Evolutionary conservation across 2,113 vertebrate genomes (phyloP), one percentile per base, ranked within the genome.

Genomic region (Bostrychus sinensis): DNA sequence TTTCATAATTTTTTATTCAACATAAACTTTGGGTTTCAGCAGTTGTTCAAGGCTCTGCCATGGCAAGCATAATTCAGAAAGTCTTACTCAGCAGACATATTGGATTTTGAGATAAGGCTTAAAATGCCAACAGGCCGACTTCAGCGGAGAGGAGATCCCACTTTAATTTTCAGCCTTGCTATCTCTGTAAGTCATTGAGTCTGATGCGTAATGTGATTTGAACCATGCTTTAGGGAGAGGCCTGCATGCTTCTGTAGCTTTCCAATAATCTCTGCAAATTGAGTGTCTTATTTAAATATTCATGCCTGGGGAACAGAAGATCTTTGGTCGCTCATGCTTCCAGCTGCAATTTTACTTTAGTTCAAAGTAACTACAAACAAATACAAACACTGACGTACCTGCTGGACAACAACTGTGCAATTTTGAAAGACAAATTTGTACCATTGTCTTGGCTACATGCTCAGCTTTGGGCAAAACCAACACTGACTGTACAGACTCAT

Each of bases 281-380:
- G 56, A 75, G 67, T 56, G 76, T 71, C 78, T 70, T 56, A 76
- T 83, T 72, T 85, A 39, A 84, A 85, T 86, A 87, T 81, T 86
- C 71, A 72, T 71, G 57, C 36, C 3, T 0, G 0, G 55, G 70
- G 50, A 75, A 39, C 4, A 1, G 20, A 0, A 42, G 42, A 41
- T 41, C 25, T 25, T 39, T 59, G 45, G 60, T 76, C 61, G 63
- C 54, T 3, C 10, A 1, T 23, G 58, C 61, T 20, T 71, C 59
- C 67, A 11, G 11, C 12, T 46, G 42, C 56, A 60, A 77, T 64
- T 79, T 68, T 70, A 75, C 25, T 28, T 28, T n/a, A 7, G 13
- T 28, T 51, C 5, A 25, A 48, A 14, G 46, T 26, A 14, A 50
- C 48, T n/a, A n/a, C 25, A 51, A 51, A 51, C 25, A 17, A n/a